Conservation (phyloP, 2,113 vertebrate species). For the Platysteira castanea region DNA sequence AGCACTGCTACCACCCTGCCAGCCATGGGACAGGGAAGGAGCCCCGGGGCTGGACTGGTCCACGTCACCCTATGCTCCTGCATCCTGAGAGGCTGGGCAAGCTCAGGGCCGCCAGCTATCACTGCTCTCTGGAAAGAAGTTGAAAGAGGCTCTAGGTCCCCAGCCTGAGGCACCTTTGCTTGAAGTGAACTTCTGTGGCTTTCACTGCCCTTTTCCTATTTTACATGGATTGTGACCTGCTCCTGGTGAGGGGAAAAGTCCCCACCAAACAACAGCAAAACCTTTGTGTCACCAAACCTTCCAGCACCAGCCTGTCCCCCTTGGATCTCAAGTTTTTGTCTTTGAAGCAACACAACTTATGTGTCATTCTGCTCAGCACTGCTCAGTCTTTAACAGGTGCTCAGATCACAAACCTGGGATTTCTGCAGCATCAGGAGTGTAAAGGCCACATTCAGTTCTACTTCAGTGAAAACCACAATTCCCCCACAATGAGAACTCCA, state of each 20-base stretch:
- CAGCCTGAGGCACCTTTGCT: not conserved
- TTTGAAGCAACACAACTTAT: not conserved
- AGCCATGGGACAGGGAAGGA: not conserved
- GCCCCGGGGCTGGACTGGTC: not conserved
- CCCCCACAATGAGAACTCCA: not conserved
- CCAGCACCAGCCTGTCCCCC: rapidly evolving
- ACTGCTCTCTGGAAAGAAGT: not conserved
- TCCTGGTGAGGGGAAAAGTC: not conserved
- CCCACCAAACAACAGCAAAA: rapidly evolving
- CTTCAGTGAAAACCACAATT: not conserved
- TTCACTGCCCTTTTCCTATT: not conserved
- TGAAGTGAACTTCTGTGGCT: not conserved
- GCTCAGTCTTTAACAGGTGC: not conserved
- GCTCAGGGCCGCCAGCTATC: not conserved
- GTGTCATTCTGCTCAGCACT: not conserved
- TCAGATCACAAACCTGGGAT: not conserved
- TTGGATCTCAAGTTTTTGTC: not conserved
- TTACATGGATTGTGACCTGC: not conserved
- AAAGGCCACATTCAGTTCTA: not conserved
- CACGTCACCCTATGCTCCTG: rapidly evolving
- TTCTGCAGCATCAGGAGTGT: not conserved
- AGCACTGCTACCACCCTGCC: not conserved
- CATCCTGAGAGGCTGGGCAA: not conserved
- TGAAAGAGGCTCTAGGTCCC: not conserved
- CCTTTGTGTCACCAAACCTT: not conserved